Base-by-base conservation (phyloP, 2,888 invertebrate species). In the Exephanes ischioxanthus region DNA sequence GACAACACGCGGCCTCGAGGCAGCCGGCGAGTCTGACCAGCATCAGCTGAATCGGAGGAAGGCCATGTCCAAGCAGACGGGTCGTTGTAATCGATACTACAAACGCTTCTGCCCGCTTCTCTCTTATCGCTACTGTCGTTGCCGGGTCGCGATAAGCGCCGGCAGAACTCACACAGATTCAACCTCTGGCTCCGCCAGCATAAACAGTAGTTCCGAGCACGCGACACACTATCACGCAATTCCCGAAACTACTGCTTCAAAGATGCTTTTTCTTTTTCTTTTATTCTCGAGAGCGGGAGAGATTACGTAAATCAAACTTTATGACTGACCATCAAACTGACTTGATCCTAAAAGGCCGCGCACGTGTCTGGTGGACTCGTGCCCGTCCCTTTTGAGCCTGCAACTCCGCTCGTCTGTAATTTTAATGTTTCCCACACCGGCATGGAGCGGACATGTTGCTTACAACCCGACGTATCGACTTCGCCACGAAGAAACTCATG, bases 121-220 rank as follows among this genome's bases (percentile, higher is more conserved):
- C 30, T 58, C 55, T 30, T 78, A 78, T 78, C 78, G 55, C 76
- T 19, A 66, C 67, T 76, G 76, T 58, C 58, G 55, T 78, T 55
- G 58, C 68, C 78, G 68, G 68, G 58, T 14, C 45, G 78, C 45
- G 67, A 78, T 78, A 68, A 78, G 78, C 68, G n/a, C 76, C 48
- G 61, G 37, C 45, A 14, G 26, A 58, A 11, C 58, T 19, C 26
- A 48, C 16, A 16, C 48, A 58, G 78, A 78, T 58, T 78, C 45
- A 58, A 61, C 78, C 7, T 22, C 16, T 45, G 48, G 14, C 41
- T 26, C 22, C 68, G 68, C 26, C 66, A 48, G 71, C 51, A 76
- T 63, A 16, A 53, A 76, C 37, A 37, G 9, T 66, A 76, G 22
- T 58, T 58, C 58, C 58, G 4, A 58, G 58, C 58, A 22, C 22